Base-by-base conservation (phyloP, 2,113 vertebrate genomes). In the Siniperca chuatsi region DNA sequence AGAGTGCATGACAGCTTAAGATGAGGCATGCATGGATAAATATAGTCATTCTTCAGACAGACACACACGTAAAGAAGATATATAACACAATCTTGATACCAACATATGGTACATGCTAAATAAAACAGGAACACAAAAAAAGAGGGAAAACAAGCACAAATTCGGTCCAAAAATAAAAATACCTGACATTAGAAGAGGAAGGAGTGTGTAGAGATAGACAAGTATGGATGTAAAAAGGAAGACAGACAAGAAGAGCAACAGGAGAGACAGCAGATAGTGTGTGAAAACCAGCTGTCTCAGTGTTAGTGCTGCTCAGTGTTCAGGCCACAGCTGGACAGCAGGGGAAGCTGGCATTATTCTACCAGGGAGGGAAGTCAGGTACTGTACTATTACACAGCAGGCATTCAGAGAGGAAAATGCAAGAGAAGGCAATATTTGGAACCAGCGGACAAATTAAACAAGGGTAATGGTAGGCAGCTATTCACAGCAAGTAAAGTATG, bases 391-490 rank as follows among this genome's bases (percentile, higher is more conserved):
- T 64, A 58, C 44, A 23, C 83, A 1, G 23, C 69, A 67, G 68
- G 64, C 2, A 15, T 57, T 75, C 54, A 35, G 20, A 46, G 73
- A 69, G 62, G 25, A 54, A 75, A 76, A 33, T 57, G 29, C 65
- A 54, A 42, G 37, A 60, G 18, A 55, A 42, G 52, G 79, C 48
- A 80, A 61, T 58, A 68, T 82, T 71, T 68, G 48, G 37, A 83
- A 62, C 4, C 79, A 78, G 61, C 21, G 1, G 55, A 42, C 37
- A 79, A 42, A 83, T 89, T 77, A 68, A 77, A 85, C 76, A 75
- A 67, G 35, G 50, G 75, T 16, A 71, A 75, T 37, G 75, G 64
- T 78, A 57, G 76, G 57, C 62, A 72, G 65, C 70, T 61, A 20
- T 6, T 50, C 74, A 52, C 62, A n/a, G 74, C 64, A 15, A 8